Conservation (phyloP, 1,140 invertebrate genomes). For the Neodiprion fabricii region DNA sequence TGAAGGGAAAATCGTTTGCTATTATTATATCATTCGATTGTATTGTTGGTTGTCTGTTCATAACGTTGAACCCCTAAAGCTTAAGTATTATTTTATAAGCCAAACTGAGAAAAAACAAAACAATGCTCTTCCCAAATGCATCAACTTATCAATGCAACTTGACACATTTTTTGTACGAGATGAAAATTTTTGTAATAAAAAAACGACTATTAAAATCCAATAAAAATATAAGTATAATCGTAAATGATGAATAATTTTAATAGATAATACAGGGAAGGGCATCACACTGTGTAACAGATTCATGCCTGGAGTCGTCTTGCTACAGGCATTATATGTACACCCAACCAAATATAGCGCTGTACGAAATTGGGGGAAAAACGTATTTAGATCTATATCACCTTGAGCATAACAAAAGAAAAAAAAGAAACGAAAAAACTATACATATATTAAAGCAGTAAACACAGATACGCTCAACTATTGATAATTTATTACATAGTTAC, state of each 20-base stretch:
- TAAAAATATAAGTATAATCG: not conserved
- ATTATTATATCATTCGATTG: not conserved
- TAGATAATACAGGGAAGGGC: not conserved
- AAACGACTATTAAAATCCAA: not conserved
- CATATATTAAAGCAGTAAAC: not conserved
- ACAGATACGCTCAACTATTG: slow-evolving; percentile 20
- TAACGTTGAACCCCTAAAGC: slow-evolving; percentile 1
- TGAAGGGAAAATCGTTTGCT: not conserved
- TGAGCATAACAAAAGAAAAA: not conserved
- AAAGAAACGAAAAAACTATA: not conserved
- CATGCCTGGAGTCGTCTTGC: not conserved
- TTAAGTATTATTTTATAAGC: slow-evolving; percentile 6
- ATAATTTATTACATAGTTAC: slow-evolving; percentile 16
- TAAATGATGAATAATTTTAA: slow-evolving; percentile 3
- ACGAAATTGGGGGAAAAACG: not conserved
- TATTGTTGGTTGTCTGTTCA: not conserved
- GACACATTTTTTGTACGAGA: slow-evolving; percentile 6
- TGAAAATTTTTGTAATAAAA: slow-evolving; percentile 5
- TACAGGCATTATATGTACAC: not conserved
- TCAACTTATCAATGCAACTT: slow-evolving; percentile 14
- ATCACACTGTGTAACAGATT: not conserved
- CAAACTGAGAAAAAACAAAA: slow-evolving; percentile 4
- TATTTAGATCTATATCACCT: not conserved
- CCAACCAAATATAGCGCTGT: slow-evolving; percentile 2
- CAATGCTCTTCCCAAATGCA: slow-evolving; percentile 13